Evolutionary conservation across 1,140 invertebrate genomes (phyloP).

Genomic region (Cotesia chilonis): DNA sequence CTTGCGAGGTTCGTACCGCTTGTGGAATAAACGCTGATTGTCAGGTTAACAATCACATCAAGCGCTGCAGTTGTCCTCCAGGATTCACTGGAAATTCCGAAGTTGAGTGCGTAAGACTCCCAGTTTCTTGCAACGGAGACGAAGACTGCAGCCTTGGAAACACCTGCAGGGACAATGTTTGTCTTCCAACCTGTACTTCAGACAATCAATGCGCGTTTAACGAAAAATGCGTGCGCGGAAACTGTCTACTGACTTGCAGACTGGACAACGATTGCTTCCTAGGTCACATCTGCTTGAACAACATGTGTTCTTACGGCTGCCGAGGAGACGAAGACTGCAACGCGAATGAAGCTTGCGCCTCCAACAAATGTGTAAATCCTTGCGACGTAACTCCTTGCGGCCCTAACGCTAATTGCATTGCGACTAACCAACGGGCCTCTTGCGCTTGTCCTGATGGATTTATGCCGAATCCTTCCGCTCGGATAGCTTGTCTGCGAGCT

Average conservation of each 20-base stretch:
- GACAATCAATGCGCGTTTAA: conserved; percentile 90
- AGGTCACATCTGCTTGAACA: conserved; percentile 86
- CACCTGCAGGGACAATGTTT: conserved; percentile 81
- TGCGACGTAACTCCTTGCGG: conserved; percentile 82
- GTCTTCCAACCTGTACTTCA: conserved; percentile 75
- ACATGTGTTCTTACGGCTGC: conserved; percentile 87
- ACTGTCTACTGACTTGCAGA: conserved; percentile 86
- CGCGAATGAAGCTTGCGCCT: conserved; percentile 79
- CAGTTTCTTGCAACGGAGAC: conserved; percentile 75
- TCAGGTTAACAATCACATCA: conserved; percentile 76
- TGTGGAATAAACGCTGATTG: conserved; percentile 93
- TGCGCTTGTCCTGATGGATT: conserved; percentile 81
- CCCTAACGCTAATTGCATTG: conserved; percentile 82
- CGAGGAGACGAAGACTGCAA: conserved; percentile 87
- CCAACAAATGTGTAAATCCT: conserved; percentile 82
- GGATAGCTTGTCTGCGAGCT: conserved; percentile 81
- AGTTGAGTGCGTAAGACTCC: conserved; percentile 85
- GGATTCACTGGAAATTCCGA: conserved; percentile 88
- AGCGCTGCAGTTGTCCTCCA: conserved; percentile 82
- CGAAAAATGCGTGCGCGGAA: conserved; percentile 84
- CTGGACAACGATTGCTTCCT: conserved; percentile 91
- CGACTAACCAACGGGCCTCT: conserved; percentile 81
- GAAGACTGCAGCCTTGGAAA: conserved; percentile 76
- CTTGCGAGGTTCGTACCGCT: conserved; percentile 78
- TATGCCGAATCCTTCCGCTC: conserved; percentile 84